phyloP scores from a whole-genome alignment of 2,888 invertebrate species.

The Mactromeris polynyma region DNA sequence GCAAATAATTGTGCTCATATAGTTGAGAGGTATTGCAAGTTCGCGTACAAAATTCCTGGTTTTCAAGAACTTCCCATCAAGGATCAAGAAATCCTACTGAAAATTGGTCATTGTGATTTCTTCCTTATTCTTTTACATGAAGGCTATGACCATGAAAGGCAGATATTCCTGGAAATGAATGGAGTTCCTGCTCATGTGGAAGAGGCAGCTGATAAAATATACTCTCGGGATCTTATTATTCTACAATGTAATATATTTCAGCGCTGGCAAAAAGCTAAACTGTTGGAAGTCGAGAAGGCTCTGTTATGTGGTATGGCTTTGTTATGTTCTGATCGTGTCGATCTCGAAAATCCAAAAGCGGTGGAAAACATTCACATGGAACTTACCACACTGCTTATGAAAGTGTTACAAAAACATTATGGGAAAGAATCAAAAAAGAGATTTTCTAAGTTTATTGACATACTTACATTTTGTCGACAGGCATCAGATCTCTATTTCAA shows the following conservation, averaged over 20 bases:
- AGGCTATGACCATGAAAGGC: constrained; percentile 61
- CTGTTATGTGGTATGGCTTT: constrained; percentile 61
- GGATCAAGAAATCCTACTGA: constrained; percentile 63
- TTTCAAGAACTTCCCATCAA: constrained; percentile 51
- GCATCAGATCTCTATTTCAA: constrained; percentile 63
- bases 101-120: constrained; percentile 68
- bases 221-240: constrained; percentile 58
- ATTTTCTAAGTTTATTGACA: constrained; percentile 63
- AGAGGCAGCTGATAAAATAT: constrained; percentile 70
- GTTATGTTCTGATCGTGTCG: constrained; percentile 55
- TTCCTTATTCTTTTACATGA: constrained; percentile 63
- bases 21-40: constrained; percentile 62
- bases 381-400: constrained; percentile 48
- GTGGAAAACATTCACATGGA: constrained; percentile 58
- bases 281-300: constrained; percentile 57
- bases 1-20: constrained; percentile 63
- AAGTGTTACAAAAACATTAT: constrained; percentile 40
- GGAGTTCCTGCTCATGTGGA: constrained; percentile 65
- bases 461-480: constrained; percentile 47
- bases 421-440: constrained; percentile 49
- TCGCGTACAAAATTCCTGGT: constrained; percentile 65
- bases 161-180: constrained; percentile 65
- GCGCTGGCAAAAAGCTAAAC: constrained; percentile 61
- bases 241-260: constrained; percentile 43
- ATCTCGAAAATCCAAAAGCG: constrained; percentile 46